A percentile compares a stretch with the other conserved stretches of the same genome.
These are phyloP conservation scores for Nephrotoma flavescens DNA, from an alignment of 2,888 invertebrate species.

Conservation along the genomic window DNA sequence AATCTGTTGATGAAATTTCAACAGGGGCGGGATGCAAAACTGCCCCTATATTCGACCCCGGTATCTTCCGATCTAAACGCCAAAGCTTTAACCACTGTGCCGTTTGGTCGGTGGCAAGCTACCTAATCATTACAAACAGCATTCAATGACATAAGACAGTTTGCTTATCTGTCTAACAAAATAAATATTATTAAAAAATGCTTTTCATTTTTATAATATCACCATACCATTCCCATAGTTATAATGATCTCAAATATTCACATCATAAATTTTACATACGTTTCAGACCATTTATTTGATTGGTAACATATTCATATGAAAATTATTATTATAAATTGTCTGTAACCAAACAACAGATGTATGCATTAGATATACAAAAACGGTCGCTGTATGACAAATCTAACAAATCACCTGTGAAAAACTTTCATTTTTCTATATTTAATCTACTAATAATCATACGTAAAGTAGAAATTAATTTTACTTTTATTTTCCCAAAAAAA, in stretches of 20 bases:
- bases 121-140: too few relatives aligned
- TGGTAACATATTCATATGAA: background rate
- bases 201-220: background rate
- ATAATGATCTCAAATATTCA: background rate
- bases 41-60: too few relatives aligned
- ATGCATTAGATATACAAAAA: background rate
- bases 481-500: background rate
- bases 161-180: too few relatives aligned
- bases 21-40: too few relatives aligned
- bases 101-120: too few relatives aligned
- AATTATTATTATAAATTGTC: background rate
- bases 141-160: too few relatives aligned
- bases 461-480: background rate
- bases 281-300: background rate
- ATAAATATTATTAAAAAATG: background rate
- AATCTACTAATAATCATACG: background rate
- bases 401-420: background rate
- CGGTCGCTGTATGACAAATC: background rate
- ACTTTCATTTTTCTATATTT: background rate
- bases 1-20: too few relatives aligned
- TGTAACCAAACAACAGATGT: background rate
- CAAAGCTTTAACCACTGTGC: too few relatives aligned
- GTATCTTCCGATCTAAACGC: too few relatives aligned
- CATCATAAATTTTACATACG: too few relatives aligned
- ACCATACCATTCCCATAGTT: background rate